These are phyloP conservation scores for Labeo catla DNA, from an alignment of 2,113 vertebrate species.

Conservation along the genomic window DNA sequence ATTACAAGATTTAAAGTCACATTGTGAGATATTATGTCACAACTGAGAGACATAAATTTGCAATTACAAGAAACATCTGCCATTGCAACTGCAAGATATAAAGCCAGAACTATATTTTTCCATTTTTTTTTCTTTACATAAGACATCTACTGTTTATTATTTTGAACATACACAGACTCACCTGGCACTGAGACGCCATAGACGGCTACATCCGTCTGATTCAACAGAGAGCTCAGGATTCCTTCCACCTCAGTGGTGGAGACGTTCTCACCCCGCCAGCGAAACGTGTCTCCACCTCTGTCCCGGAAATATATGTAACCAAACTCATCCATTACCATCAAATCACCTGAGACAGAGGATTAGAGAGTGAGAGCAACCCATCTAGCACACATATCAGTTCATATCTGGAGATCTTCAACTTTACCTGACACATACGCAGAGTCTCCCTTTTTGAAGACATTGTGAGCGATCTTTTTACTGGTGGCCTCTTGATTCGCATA, in stretches of 20 bases:
- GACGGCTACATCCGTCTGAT: slow-evolving; percentile 83
- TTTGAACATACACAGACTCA: slow-evolving; percentile 35
- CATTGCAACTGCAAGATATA: neutral
- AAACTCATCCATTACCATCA: slow-evolving; percentile 88
- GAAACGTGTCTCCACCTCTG: slow-evolving; percentile 86
- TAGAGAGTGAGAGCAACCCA: neutral
- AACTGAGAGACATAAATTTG: too few relatives aligned
- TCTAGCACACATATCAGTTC: too few relatives aligned
- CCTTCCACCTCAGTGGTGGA: slow-evolving; percentile 87
- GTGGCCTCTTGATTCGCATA: slow-evolving; percentile 80
- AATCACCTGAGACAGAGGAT: slow-evolving; percentile 72
- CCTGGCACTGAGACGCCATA: slow-evolving; percentile 85
- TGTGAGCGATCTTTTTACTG: slow-evolving; percentile 76
- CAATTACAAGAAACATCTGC: too few relatives aligned
- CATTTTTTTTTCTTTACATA: neutral
- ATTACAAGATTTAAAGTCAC: too few relatives aligned
- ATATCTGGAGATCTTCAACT: neutral
- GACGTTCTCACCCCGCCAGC: slow-evolving; percentile 89
- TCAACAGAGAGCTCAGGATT: slow-evolving; percentile 79
- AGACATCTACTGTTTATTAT: neutral
- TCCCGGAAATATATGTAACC: slow-evolving; percentile 89
- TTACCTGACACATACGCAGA: slow-evolving; percentile 84
- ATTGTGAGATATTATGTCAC: too few relatives aligned
- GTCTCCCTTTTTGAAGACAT: slow-evolving; percentile 82
- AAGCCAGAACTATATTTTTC: neutral